A percentile compares a stretch with the other conserved stretches of the same genome.
phyloP scores from a whole-genome alignment of 64 coral and sea anemone species.

The Montipora efflorescens region DNA sequence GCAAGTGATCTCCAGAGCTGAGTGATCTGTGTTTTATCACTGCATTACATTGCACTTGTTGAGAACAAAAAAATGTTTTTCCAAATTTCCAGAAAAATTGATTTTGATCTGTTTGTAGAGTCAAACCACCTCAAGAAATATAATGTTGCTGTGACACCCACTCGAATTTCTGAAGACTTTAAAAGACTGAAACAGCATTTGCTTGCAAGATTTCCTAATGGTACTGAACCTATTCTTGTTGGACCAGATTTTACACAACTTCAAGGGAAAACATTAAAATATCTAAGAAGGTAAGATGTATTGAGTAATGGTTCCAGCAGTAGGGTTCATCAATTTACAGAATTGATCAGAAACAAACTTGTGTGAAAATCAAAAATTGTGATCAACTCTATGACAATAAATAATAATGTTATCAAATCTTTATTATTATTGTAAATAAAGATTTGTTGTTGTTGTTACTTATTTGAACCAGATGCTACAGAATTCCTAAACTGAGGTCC shows the following conservation, averaged over 20 bases:
- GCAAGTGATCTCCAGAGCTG: no score
- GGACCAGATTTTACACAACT: slow-evolving; percentile 83
- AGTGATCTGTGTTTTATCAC: no score
- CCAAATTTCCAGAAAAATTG: not conserved
- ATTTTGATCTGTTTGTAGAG: slow-evolving; percentile 29
- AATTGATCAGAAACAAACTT: no score
- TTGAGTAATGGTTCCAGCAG: not conserved
- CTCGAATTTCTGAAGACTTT: slow-evolving; percentile 71
- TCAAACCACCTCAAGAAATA: slow-evolving; percentile 77
- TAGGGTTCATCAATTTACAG: no score
- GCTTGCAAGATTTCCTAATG: slow-evolving; percentile 39
- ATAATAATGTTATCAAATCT: no score
- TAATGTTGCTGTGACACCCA: slow-evolving; percentile 55
- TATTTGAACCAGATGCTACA: no score
- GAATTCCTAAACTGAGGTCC: no score
- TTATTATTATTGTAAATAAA: no score
- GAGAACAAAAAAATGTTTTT: not conserved
- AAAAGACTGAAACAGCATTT: slow-evolving; percentile 65
- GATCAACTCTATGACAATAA: no score
- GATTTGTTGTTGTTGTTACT: no score
- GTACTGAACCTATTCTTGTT: slow-evolving; percentile 59
- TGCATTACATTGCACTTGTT: no score
- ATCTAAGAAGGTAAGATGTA: slow-evolving; percentile 46
- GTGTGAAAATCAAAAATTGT: no score
- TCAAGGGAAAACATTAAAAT: slow-evolving; percentile 22